These are phyloP conservation scores for Parnassius glacialis DNA, from an alignment of 2,888 invertebrate genomes.

Conservation along the genomic window DNA sequence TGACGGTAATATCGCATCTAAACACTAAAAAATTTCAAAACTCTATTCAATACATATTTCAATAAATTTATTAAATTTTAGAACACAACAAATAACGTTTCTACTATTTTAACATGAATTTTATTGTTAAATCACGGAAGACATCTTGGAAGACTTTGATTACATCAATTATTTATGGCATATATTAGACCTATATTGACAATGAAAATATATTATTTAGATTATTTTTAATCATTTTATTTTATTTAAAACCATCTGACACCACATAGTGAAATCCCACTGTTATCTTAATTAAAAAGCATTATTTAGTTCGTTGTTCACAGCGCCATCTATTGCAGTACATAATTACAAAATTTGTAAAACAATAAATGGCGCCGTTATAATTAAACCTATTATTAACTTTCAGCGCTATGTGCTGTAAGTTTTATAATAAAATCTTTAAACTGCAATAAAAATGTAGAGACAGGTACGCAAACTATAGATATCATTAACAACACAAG, in stretches of 20 bases:
- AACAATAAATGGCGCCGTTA: conserved; percentile 19
- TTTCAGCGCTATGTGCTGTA: no score
- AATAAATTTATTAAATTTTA: conserved; percentile 10
- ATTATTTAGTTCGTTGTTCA: conserved; percentile 29
- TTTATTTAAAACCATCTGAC: conserved; percentile 26
- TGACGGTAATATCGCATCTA: conserved; percentile 56
- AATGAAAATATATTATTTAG: conserved; percentile 64
- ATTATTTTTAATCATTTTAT: background rate
- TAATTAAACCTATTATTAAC: no score
- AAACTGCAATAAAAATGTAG: conserved; percentile 9
- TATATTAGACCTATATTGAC: conserved; percentile 46
- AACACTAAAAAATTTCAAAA: conserved; percentile 46
- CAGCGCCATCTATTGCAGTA: conserved; percentile 37
- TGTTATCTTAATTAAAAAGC: conserved; percentile 31
- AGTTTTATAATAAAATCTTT: conserved; percentile 13
- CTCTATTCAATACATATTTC: conserved; percentile 32
- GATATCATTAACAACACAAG: conserved; percentile 11
- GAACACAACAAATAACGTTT: conserved; percentile 17
- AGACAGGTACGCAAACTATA: conserved; percentile 2
- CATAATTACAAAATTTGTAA: background rate
- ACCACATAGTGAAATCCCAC: conserved; percentile 45
- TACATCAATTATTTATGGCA: conserved; percentile 32
- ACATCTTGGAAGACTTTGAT: conserved; percentile 52
- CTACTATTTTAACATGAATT: conserved; percentile 17
- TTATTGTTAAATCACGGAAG: conserved; percentile 37